Evolutionary conservation across 2,888 invertebrate species (phyloP).

Genomic region (Bursaphelenchus okinawaensis): DNA sequence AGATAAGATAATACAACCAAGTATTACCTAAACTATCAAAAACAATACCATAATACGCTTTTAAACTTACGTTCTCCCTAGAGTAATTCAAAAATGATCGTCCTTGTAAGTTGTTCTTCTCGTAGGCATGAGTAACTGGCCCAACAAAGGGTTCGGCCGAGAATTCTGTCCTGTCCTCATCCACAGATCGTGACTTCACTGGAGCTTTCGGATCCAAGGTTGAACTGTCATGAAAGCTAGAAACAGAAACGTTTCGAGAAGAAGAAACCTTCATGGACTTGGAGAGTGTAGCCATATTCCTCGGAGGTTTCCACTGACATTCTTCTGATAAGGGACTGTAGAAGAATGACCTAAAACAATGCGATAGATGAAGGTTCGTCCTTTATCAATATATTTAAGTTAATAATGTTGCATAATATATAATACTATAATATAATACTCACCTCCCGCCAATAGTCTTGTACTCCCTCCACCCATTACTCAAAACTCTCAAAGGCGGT

Average conservation of each 20-base stretch:
- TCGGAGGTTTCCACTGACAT: slow-evolving; percentile 50
- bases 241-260: neutral
- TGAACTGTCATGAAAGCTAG: neutral
- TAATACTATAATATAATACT: slow-evolving; percentile 7
- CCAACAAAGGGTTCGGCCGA: neutral
- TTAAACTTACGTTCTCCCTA: neutral
- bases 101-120: neutral
- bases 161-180: neutral
- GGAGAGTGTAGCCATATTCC: slow-evolving; percentile 59
- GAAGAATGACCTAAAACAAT: slow-evolving; percentile 33
- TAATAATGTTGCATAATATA: too few species aligned
- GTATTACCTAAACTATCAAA: too few species aligned
- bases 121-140: neutral
- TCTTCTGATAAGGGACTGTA: slow-evolving; percentile 40
- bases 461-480: slow-evolving; percentile 50
- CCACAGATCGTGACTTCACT: neutral
- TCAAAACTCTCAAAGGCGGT: slow-evolving; percentile 37
- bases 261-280: neutral
- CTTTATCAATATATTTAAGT: too few species aligned
- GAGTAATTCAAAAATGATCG: neutral
- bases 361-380: too few species aligned
- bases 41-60: too few species aligned
- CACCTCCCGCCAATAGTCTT: slow-evolving; percentile 46
- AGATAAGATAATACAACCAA: too few species aligned
- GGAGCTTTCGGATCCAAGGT: neutral